Percentiles rank a stretch among this genome's conserved stretches.
Conservation (phyloP, 2,888 invertebrate species). For the Globia sparganii region DNA sequence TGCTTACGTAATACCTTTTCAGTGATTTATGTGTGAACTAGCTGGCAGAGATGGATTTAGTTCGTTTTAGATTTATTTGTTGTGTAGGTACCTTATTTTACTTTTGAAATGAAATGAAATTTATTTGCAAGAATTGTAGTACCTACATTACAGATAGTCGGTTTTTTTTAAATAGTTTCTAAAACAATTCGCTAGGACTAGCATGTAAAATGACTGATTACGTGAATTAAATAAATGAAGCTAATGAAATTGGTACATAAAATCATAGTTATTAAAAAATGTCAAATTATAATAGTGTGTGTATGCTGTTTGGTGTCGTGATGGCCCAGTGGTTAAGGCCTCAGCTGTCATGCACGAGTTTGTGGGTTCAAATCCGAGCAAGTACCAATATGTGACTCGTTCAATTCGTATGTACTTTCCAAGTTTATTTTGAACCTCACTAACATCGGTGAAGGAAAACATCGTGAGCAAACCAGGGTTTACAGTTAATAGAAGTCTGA, state of each 20-base stretch:
- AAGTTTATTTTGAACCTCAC: background rate
- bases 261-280: too few species aligned
- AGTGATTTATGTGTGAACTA: constrained; percentile 70
- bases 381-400: background rate
- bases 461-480: background rate
- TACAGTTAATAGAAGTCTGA: background rate
- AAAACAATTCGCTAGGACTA: too few species aligned
- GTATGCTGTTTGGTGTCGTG: background rate
- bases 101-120: too few species aligned
- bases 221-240: too few species aligned
- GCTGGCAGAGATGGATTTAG: constrained; percentile 69
- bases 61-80: background rate
- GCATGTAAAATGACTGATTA: too few species aligned
- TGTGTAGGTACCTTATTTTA: background rate
- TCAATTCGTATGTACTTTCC: background rate
- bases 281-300: too few species aligned
- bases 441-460: background rate
- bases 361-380: background rate
- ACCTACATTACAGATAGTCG: too few species aligned
- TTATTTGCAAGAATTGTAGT: too few species aligned
- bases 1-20: constrained; percentile 67
- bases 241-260: too few species aligned
- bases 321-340: background rate
- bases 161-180: too few species aligned
- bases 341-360: background rate